phyloP scores from a whole-genome alignment of 2,113 vertebrate genomes.

The Malurus melanocephalus region DNA sequence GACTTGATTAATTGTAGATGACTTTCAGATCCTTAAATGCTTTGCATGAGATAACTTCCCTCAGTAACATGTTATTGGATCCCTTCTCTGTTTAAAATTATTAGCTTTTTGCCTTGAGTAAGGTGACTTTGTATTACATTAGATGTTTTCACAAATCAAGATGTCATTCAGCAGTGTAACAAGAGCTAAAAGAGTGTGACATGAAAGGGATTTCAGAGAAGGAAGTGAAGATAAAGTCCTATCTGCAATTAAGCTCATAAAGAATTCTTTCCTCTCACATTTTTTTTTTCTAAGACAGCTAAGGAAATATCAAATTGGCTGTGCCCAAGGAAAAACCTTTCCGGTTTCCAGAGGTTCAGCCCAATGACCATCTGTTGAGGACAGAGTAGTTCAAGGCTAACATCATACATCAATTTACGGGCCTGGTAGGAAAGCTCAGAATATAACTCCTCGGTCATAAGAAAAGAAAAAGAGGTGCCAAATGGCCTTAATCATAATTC shows the following conservation, averaged over 20 bases:
- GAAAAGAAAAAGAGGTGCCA: not conserved
- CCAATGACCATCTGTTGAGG: not conserved
- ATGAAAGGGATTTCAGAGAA: not conserved
- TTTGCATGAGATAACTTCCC: not conserved
- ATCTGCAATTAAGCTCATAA: not conserved
- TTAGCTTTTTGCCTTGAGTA: not conserved
- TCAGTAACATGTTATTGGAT: not conserved
- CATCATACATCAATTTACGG: not conserved
- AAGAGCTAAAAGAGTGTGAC: not conserved
- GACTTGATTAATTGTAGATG: not conserved
- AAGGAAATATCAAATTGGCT: slow-evolving; percentile 12
- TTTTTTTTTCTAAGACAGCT: not conserved
- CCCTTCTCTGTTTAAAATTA: not conserved
- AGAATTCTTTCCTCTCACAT: not conserved
- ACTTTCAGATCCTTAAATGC: not conserved
- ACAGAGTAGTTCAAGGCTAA: slow-evolving; percentile 7
- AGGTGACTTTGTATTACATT: not conserved
- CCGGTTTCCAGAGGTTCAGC: slow-evolving; percentile 2
- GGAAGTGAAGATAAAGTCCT: not conserved
- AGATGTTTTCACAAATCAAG: not conserved
- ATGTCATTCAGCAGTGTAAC: not conserved
- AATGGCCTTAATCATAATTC: not conserved
- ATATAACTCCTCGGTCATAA: not conserved
- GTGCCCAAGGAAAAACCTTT: slow-evolving; percentile 29
- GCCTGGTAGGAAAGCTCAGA: not conserved